Evolutionary conservation across 2,797 vertebrate species (phyloP).

Genomic region (Amblyraja radiata): DNA sequence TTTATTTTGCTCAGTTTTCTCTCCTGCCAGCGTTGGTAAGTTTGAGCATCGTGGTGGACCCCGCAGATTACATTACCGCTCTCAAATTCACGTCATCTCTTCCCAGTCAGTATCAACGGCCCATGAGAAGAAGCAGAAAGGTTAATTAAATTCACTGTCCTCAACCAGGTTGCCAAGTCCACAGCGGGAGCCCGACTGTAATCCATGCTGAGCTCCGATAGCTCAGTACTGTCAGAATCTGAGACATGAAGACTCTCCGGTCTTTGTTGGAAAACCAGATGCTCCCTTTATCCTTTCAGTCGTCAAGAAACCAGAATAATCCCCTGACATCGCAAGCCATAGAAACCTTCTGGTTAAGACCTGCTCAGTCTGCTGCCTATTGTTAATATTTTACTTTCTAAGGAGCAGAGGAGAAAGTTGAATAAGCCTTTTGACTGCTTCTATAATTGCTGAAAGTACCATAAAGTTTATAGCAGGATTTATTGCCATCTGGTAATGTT

Average conservation of each 20-base stretch:
- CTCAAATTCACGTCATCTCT: background rate
- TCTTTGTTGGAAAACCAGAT: background rate
- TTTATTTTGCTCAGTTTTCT: background rate
- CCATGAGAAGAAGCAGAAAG: background rate
- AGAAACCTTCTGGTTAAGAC: background rate
- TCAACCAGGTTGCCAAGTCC: background rate
- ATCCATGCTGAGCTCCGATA: background rate
- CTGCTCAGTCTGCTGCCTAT: background rate
- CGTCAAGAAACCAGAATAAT: background rate
- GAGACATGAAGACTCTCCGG: background rate
- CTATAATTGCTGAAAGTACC: background rate
- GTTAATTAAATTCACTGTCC: background rate
- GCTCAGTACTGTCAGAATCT: background rate
- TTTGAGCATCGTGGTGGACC: background rate
- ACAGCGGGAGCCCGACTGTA: background rate
- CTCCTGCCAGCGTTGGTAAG: background rate
- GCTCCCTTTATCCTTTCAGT: background rate
- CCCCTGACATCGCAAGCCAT: background rate
- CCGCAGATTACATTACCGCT: background rate
- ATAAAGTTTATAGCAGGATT: background rate
- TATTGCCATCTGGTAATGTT: background rate
- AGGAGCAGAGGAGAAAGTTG: background rate
- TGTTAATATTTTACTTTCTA: background rate
- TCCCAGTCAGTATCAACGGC: background rate
- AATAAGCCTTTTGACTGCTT: background rate